A percentile compares a stretch with the other conserved stretches of the same genome.
These are phyloP conservation scores for Dromiciops gliroides DNA, from an alignment of 2,113 vertebrate genomes.

Conservation along the genomic window DNA sequence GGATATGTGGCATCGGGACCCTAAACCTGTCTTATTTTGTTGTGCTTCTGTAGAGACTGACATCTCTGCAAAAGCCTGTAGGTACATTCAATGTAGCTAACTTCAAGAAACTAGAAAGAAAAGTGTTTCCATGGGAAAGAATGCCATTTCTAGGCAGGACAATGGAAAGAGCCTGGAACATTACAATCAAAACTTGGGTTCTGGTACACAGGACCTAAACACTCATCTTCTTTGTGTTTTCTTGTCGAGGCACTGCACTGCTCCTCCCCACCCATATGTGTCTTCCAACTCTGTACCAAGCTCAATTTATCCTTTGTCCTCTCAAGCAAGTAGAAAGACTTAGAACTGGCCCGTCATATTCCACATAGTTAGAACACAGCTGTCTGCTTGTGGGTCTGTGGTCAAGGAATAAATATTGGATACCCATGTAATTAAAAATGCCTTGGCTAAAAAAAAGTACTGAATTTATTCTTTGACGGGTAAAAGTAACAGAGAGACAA, in stretches of 20 bases:
- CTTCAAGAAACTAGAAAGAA: not conserved
- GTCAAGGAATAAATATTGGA: not conserved
- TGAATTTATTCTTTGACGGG: not conserved
- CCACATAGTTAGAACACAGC: not conserved
- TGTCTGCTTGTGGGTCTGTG: not conserved
- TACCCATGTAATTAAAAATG: not conserved
- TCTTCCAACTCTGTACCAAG: not conserved
- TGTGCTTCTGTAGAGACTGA: not conserved
- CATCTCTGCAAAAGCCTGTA: not conserved
- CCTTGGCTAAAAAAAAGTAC: not conserved
- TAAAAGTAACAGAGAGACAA: not conserved
- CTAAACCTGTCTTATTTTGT: not conserved
- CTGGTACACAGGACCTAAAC: not conserved
- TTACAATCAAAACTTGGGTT: not conserved
- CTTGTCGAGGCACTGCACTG: not conserved
- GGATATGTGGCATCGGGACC: not conserved
- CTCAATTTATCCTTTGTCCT: not conserved
- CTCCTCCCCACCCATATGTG: too few species aligned
- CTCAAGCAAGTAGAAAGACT: not conserved
- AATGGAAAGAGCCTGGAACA: not conserved
- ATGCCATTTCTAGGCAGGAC: not conserved
- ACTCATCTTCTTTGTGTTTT: not conserved
- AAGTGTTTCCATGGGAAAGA: not conserved
- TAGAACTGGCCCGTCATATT: not conserved
- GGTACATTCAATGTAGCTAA: not conserved